phyloP scores from a whole-genome alignment of 2,113 vertebrate genomes.

The Elachura formosa region DNA sequence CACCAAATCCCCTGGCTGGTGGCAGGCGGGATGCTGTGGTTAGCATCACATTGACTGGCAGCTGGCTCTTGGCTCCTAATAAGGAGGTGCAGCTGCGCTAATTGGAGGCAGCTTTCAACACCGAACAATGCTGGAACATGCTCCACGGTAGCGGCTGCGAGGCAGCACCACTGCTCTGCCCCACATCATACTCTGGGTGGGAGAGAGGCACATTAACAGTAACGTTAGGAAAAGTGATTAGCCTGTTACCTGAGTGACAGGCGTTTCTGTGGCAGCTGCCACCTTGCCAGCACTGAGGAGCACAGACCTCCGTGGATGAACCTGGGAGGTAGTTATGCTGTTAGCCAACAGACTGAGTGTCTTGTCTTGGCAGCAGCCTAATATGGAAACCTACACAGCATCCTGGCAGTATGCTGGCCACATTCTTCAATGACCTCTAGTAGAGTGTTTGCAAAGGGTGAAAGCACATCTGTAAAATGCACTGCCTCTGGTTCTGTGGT shows the following conservation, averaged over 20 bases:
- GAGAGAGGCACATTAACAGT: background rate
- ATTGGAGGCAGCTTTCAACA: constrained; percentile 36
- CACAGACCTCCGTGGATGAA: background rate
- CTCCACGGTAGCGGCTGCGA: background rate
- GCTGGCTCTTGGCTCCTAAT: constrained; percentile 4
- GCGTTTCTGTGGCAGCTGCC: background rate
- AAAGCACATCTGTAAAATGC: background rate
- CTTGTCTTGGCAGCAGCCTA: background rate
- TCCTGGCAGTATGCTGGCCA: background rate
- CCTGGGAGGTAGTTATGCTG: background rate
- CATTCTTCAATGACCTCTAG: background rate
- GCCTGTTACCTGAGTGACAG: background rate
- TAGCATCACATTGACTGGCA: background rate
- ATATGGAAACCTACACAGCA: background rate
- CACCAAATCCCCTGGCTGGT: background rate
- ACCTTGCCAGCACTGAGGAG: background rate
- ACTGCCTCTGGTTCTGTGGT: background rate
- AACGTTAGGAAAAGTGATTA: background rate
- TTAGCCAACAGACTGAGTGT: background rate
- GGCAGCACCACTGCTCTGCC: background rate
- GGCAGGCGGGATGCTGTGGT: background rate
- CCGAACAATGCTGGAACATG: background rate
- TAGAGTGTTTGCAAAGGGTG: background rate
- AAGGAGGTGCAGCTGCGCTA: constrained; percentile 47
- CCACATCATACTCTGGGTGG: background rate